Evolutionary conservation across 53 echinoderm and acorn worm genomes (phyloP).

Genomic region (Astropecten irregularis): DNA sequence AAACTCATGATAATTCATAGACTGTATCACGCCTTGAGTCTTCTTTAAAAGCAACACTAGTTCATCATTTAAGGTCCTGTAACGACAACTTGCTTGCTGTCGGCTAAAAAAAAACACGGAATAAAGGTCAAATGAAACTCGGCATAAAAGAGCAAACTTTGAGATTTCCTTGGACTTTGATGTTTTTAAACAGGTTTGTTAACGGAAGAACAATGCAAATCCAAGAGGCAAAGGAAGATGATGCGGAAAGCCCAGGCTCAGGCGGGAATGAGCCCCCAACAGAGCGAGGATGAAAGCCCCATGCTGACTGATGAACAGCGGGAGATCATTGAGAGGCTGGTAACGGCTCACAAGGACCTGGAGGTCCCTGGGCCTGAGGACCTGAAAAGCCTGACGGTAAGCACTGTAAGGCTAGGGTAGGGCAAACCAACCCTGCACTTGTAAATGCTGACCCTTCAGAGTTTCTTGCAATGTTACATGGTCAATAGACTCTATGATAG

Average conservation of each 20-base stretch:
- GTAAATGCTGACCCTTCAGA: no score
- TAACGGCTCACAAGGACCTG: conserved; percentile 89
- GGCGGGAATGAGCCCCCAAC: conserved; percentile 88
- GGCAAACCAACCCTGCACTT: neutral
- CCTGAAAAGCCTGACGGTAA: conserved; percentile 91
- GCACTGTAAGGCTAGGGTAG: conserved; percentile 1
- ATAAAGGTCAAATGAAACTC: no score
- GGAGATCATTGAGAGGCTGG: conserved; percentile 90
- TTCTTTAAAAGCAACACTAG: no score
- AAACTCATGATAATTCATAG: no score
- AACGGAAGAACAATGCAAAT: conserved; percentile 99
- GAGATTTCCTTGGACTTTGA: no score
- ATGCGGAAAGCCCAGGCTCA: conserved; percentile 89
- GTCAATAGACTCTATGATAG: neutral
- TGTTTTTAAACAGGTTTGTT: conserved; percentile 98
- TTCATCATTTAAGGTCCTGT: no score
- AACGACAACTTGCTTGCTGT: no score
- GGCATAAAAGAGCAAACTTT: no score
- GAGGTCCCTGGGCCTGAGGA: conserved; percentile 98
- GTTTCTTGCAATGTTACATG: neutral
- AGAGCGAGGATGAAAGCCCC: conserved; percentile 91
- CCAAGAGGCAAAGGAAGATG: conserved; percentile 95
- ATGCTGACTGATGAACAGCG: conserved; percentile 91
- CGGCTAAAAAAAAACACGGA: no score
- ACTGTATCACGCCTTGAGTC: no score